These are phyloP conservation scores for Idaea straminata DNA, from an alignment of 2,888 invertebrate genomes.

Conservation along the genomic window DNA sequence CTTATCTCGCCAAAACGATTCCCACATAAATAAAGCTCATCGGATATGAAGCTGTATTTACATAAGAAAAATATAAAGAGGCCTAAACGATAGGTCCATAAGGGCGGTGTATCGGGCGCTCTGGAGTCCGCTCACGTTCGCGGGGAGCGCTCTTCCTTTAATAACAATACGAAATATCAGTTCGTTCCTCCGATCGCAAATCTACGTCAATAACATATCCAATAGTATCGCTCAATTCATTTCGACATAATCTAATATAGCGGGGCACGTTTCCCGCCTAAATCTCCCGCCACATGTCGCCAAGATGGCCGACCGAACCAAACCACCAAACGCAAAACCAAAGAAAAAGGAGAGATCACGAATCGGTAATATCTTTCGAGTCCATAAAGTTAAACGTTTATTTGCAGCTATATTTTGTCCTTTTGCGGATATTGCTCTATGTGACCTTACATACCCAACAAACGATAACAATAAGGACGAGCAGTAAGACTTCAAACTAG, in stretches of 20 bases:
- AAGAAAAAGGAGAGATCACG: conserved; percentile 80
- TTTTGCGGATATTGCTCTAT: conserved; percentile 76
- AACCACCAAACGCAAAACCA: conserved; percentile 73
- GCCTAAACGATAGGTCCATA: conserved; percentile 77
- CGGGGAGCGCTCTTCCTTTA: conserved; percentile 66
- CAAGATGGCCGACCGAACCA: conserved; percentile 77
- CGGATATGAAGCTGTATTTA: conserved; percentile 79
- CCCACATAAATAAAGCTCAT: conserved; percentile 81
- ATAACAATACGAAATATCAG: conserved; percentile 81
- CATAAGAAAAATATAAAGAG: conserved; percentile 80
- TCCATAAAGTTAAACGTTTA: conserved; percentile 80
- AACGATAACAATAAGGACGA: conserved; percentile 6
- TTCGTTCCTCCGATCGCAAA: conserved; percentile 80
- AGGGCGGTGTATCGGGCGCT: conserved; percentile 67
- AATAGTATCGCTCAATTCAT: conserved; percentile 79
- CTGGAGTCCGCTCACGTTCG: conserved; percentile 69
- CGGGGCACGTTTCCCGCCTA: conserved; percentile 78
- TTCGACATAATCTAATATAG: conserved; percentile 79
- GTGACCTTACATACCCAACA: conserved; percentile 22
- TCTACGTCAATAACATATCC: conserved; percentile 81
- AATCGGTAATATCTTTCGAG: conserved; percentile 80
- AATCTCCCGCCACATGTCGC: conserved; percentile 80
- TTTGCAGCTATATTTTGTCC: conserved; percentile 79
- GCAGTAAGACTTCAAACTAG: conserved; percentile 30
- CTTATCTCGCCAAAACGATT: conserved; percentile 79